Base-by-base conservation (phyloP, 2,113 vertebrate genomes). In the Myotis brandtii region DNA sequence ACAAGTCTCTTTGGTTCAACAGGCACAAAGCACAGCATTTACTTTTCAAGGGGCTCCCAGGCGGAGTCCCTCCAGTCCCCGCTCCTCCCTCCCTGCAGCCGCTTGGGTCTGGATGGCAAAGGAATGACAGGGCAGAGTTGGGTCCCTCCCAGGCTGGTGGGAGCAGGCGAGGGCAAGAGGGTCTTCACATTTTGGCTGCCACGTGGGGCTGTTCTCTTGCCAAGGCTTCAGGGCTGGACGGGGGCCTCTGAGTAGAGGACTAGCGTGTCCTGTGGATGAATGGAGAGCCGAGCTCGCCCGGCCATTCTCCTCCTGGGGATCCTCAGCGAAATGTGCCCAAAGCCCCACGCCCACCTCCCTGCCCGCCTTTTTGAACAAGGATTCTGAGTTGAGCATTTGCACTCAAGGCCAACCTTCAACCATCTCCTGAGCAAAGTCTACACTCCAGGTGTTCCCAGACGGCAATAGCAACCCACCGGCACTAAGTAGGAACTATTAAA, bases 31-130 rank as follows among this genome's bases (percentile, higher is more conserved):
- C 32, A 48, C 80, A 96, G 94, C 72, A 91, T 97, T 98, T 97
- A 95, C 97, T 98, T 98, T 98, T 98, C 96, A 97, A 98, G 96
- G 89, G 92, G 77, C 83, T 97, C 96, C 97, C 76, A 69, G 48
- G 67, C 82, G 27, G 76, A 54, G 87, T 43, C 82, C 14, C 27
- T 50, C 13, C 10, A 13, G 30, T 2, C 37, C 66, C 21, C 43
- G 8, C 23, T 5, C n/a, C 52, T 92, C 7, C 82, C 94, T 96
- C 54, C 80, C 96, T 95, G 69, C 46, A 89, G 95, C 94, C 84
- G 79, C 95, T 98, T n/a, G 54, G 69, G 72, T 97, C 96, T 97
- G 86, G 80, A 83, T 66, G 80, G 59, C 77, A 69, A 0, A 0
- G 66, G 6, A 27, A 5, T 10, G n/a, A 46, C 56, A 12, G 16